These are phyloP conservation scores for Melolontha melolontha DNA, from an alignment of 2,888 invertebrate species.

Conservation along the genomic window DNA sequence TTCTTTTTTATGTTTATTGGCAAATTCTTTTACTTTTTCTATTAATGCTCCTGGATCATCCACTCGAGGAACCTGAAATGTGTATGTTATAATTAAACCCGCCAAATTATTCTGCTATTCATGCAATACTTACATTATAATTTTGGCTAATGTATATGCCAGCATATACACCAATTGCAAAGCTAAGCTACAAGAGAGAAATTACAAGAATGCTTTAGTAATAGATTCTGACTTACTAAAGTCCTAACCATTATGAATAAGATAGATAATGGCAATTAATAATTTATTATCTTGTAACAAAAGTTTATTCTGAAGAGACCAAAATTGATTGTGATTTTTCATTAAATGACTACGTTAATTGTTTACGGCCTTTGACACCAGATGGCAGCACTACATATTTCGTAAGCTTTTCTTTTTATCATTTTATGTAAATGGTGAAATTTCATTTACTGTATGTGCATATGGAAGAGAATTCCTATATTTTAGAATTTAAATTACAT, in stretches of 20 bases:
- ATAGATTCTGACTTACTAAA: constrained; percentile 56
- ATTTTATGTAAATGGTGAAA: constrained; percentile 3
- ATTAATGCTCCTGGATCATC: constrained; percentile 83
- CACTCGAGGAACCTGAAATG: constrained; percentile 81
- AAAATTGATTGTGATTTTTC: too few relatives aligned
- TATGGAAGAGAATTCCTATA: not conserved
- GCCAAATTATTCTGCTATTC: constrained; percentile 15
- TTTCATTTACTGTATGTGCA: not conserved
- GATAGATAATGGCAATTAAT: constrained; percentile 34
- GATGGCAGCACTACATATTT: constrained; percentile 19
- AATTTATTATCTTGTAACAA: constrained; percentile 18
- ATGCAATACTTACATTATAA: constrained; percentile 72
- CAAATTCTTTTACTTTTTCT: constrained; percentile 76
- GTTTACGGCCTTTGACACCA: not conserved
- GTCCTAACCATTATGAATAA: constrained; percentile 58
- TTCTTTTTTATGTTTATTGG: constrained; percentile 75
- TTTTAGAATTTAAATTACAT: not conserved
- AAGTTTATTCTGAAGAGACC: not conserved
- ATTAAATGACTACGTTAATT: too few relatives aligned
- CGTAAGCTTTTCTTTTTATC: constrained; percentile 1
- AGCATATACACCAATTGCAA: constrained; percentile 77
- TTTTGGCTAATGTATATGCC: constrained; percentile 82
- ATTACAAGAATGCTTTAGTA: constrained; percentile 36
- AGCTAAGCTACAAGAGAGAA: constrained; percentile 71
- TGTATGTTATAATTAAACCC: constrained; percentile 26